Evolutionary conservation across 2,888 invertebrate species (phyloP).

Genomic region (Eumerus sabulonum): DNA sequence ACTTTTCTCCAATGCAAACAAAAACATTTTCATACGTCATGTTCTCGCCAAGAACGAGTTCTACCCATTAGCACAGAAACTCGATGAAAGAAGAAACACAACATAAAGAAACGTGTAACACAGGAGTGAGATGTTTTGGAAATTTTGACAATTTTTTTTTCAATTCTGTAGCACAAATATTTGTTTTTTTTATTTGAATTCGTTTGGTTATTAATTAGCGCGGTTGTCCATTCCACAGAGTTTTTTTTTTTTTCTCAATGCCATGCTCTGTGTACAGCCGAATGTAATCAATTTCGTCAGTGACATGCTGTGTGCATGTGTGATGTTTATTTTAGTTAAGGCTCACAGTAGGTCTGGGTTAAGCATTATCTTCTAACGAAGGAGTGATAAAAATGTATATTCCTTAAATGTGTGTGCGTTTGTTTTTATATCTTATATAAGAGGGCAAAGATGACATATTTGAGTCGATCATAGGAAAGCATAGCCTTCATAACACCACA

Average conservation of each 20-base stretch:
- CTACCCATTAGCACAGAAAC: conserved; percentile 59
- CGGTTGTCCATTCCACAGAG: conserved; percentile 20
- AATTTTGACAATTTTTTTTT: conserved; percentile 55
- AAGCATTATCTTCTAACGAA: no score
- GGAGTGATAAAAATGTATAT: no score
- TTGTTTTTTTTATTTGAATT: conserved; percentile 49
- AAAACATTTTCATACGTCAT: conserved; percentile 47
- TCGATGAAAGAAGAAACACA: conserved; percentile 29
- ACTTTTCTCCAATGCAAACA: no score
- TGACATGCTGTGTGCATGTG: no score
- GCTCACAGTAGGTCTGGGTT: no score
- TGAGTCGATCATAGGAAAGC: no score
- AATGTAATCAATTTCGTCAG: conserved; percentile 32
- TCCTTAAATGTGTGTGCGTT: no score
- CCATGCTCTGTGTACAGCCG: conserved; percentile 70
- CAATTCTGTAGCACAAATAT: conserved; percentile 70
- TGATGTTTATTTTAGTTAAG: no score
- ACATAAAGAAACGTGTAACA: conserved; percentile 60
- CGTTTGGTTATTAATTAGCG: conserved; percentile 57
- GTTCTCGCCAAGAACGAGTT: conserved; percentile 44
- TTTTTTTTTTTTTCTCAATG: conserved; percentile 57
- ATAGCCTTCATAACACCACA: no score
- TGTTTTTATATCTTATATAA: no score
- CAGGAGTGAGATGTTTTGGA: conserved; percentile 68
- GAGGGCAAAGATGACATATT: no score